These are phyloP conservation scores for Lasioglossum albipes DNA, from an alignment of 1,140 invertebrate species.

Conservation along the genomic window DNA sequence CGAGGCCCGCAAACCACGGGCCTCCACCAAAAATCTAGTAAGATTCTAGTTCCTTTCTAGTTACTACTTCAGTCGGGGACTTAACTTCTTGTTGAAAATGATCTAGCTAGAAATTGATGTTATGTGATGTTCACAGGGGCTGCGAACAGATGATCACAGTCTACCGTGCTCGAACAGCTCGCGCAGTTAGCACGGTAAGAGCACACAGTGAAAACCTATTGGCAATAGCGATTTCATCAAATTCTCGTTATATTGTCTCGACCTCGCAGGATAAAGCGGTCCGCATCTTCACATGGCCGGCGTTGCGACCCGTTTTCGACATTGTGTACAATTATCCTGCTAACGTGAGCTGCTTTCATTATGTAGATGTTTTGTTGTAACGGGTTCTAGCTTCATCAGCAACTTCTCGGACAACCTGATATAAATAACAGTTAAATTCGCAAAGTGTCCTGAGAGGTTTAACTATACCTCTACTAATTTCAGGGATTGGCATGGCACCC, in stretches of 20 bases:
- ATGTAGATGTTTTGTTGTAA: too few relatives aligned
- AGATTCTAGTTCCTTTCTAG: too few relatives aligned
- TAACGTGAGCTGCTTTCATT: slow-evolving; percentile 29
- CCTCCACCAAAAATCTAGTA: too few relatives aligned
- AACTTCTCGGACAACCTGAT: too few relatives aligned
- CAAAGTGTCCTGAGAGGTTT: too few relatives aligned
- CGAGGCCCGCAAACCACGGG: too few relatives aligned
- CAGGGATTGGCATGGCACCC: slow-evolving; percentile 73
- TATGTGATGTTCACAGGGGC: slow-evolving; percentile 34
- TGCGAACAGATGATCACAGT: slow-evolving; percentile 29
- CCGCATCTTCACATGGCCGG: slow-evolving; percentile 57
- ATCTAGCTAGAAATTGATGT: not conserved
- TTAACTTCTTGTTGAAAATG: too few relatives aligned
- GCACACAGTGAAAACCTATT: slow-evolving; percentile 25
- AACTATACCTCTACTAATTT: not conserved
- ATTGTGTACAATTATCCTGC: slow-evolving; percentile 50
- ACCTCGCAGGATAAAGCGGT: slow-evolving; percentile 43
- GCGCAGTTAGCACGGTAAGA: not conserved
- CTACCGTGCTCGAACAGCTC: slow-evolving; percentile 19
- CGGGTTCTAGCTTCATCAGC: too few relatives aligned
- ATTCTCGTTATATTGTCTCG: slow-evolving; percentile 57
- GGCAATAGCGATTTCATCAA: slow-evolving; percentile 57
- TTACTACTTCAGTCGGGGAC: too few relatives aligned
- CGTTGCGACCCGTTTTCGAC: slow-evolving; percentile 31
- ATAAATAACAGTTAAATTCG: too few relatives aligned